A percentile compares a stretch with the other conserved stretches of the same genome.
These are phyloP conservation scores for Indicator maculatus DNA, from an alignment of 2,113 vertebrate species.

Conservation along the genomic window DNA sequence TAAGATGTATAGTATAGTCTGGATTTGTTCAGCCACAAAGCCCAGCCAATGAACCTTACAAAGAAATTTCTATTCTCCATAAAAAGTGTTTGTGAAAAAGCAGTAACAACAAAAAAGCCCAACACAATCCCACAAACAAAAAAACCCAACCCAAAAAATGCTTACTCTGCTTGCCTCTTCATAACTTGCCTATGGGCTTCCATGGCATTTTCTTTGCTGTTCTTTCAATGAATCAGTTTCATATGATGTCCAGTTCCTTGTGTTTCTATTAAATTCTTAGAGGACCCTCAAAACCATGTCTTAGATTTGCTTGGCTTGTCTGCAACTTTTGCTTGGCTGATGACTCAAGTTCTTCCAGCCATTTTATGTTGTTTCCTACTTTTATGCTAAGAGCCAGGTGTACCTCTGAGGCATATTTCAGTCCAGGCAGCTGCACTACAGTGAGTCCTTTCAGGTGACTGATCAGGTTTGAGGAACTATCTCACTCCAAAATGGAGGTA, in stretches of 20 bases:
- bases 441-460: neutral
- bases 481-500: neutral
- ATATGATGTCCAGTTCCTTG: neutral
- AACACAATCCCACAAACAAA: too few species aligned
- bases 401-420: neutral
- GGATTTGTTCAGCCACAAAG: neutral
- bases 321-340: neutral
- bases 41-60: neutral
- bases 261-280: neutral
- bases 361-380: neutral
- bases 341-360: neutral
- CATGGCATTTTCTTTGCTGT: neutral
- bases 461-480: neutral
- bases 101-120: neutral
- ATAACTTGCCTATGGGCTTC: neutral
- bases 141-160: neutral
- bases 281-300: neutral
- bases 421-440: neutral
- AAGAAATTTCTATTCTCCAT: neutral
- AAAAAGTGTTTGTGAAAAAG: fast-evolving
- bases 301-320: neutral
- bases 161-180: neutral
- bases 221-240: neutral
- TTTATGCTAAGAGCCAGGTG: neutral
- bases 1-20: neutral